These are phyloP conservation scores for Chelon labrosus DNA, from an alignment of 2,797 vertebrate species.

Conservation along the genomic window DNA sequence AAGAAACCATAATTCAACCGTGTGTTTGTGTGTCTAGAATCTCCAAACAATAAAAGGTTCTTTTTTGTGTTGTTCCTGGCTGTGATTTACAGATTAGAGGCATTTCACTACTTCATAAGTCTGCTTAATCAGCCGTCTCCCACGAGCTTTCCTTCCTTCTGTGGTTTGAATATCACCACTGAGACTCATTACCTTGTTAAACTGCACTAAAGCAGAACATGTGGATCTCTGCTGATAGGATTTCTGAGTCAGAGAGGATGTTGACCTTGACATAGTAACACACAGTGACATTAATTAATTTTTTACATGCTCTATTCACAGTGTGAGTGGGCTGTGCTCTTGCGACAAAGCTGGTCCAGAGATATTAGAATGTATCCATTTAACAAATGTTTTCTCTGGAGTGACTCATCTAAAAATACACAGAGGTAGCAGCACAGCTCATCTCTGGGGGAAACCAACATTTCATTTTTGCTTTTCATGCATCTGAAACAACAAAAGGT, in stretches of 20 bases:
- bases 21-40: not conserved
- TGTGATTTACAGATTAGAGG: constrained; percentile 32
- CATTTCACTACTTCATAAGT: constrained; percentile 21
- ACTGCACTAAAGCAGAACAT: constrained; percentile 41
- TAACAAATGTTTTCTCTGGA: constrained; percentile 45
- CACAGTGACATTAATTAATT: constrained; percentile 29
- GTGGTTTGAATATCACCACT: constrained; percentile 46
- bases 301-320: constrained; percentile 15
- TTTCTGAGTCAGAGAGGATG: constrained; percentile 37
- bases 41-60: not conserved
- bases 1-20: not conserved
- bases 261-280: constrained; percentile 51
- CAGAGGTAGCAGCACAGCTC: constrained; percentile 11
- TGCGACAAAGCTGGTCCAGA: not conserved
- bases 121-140: constrained; percentile 34
- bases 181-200: constrained; percentile 59
- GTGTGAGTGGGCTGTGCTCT: constrained; percentile 28
- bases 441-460: constrained; percentile 25
- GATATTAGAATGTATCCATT: constrained; percentile 30
- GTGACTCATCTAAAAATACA: constrained; percentile 53
- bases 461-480: constrained; percentile 28
- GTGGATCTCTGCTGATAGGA: constrained; percentile 39
- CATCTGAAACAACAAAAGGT: constrained; percentile 18
- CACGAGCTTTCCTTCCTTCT: constrained; percentile 36
- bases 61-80: not conserved